phyloP scores from a whole-genome alignment of 2,797 vertebrate genomes.

The Rhynchonycteris naso region DNA sequence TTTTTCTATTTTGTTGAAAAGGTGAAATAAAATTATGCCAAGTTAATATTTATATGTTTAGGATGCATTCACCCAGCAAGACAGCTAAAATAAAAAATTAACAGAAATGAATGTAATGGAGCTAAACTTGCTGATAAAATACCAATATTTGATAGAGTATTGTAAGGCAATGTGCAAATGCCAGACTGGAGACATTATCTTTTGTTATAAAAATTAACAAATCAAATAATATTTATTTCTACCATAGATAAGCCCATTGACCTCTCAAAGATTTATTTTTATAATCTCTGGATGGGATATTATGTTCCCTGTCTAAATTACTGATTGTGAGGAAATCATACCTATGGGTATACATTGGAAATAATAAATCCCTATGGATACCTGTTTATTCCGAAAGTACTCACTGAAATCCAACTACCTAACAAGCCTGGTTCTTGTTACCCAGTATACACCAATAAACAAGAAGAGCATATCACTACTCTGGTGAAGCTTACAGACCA shows the following conservation, averaged over 20 bases:
- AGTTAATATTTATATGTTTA: neutral
- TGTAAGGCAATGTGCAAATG: neutral
- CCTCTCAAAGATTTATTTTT: neutral
- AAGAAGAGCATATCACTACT: neutral
- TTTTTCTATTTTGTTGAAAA: constrained; percentile 27
- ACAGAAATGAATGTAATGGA: neutral
- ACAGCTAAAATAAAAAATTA: neutral
- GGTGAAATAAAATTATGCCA: constrained; percentile 9
- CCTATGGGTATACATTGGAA: neutral
- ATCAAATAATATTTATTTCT: neutral
- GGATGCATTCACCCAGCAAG: neutral
- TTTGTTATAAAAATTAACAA: neutral
- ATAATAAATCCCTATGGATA: neutral
- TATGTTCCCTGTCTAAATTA: neutral
- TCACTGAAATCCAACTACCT: neutral
- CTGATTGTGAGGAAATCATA: neutral
- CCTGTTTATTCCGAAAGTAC: neutral
- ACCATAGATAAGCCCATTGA: neutral
- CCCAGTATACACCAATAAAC: neutral
- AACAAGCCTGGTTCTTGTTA: neutral
- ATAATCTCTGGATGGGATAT: neutral
- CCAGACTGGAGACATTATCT: constrained; percentile 7
- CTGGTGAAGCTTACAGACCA: neutral
- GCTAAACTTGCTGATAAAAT: neutral
- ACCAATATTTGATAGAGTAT: neutral